Evolutionary conservation across 2,113 vertebrate genomes (phyloP).

Genomic region (Callopanchax toddi): DNA sequence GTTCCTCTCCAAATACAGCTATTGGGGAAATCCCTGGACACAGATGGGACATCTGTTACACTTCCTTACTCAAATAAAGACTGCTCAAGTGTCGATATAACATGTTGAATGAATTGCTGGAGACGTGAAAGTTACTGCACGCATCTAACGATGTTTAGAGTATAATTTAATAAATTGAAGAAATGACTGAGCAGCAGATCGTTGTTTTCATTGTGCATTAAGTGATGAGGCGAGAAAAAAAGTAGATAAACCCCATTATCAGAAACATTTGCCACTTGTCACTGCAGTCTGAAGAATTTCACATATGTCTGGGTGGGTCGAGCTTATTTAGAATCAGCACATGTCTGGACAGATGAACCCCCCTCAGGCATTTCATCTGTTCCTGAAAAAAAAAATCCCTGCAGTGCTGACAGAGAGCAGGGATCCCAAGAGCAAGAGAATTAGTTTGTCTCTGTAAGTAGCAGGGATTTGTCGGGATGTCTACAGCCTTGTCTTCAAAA

Average conservation of each 20-base stretch:
- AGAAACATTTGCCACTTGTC: constrained; percentile 12
- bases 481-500: background rate
- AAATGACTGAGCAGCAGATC: background rate
- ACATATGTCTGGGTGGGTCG: constrained; percentile 15
- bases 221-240: background rate
- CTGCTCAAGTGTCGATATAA: background rate
- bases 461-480: constrained; percentile 8
- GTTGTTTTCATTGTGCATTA: background rate
- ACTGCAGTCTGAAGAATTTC: background rate
- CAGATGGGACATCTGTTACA: background rate
- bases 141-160: background rate
- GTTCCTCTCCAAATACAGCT: constrained; percentile 64
- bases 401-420: constrained; percentile 2
- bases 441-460: constrained; percentile 12
- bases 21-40: constrained; percentile 3
- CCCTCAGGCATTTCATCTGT: constrained; percentile 46
- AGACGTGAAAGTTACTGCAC: background rate
- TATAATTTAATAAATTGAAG: constrained; percentile 1
- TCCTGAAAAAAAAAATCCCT: constrained; percentile 27
- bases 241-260: background rate
- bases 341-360: constrained; percentile 25
- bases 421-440: constrained; percentile 32
- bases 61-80: constrained; percentile 10
- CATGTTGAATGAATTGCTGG: background rate
- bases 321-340: constrained; percentile 43